These are phyloP conservation scores for Cheirogaleus medius DNA, from an alignment of 2,113 vertebrate species.

Conservation along the genomic window DNA sequence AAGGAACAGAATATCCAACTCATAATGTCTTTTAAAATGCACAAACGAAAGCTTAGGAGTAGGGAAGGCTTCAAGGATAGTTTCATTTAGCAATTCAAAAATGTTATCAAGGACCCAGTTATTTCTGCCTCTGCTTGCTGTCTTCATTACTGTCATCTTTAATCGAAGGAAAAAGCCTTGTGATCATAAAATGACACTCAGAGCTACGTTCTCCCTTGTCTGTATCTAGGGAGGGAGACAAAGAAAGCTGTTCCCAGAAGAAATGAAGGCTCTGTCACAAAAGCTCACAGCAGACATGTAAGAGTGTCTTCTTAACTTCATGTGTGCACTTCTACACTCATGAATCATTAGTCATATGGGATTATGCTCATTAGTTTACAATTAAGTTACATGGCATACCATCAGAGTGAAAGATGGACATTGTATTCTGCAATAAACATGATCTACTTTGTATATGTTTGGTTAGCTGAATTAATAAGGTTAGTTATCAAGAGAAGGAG, in stretches of 20 bases:
- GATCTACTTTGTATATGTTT: neutral
- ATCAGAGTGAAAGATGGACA: too few relatives aligned
- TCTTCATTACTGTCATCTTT: neutral
- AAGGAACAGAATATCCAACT: neutral
- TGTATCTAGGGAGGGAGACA: neutral
- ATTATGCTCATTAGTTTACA: neutral
- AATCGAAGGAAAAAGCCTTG: neutral
- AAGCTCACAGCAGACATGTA: neutral
- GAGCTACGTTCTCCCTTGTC: neutral
- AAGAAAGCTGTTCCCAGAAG: neutral
- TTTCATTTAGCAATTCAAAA: neutral
- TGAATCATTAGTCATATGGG: neutral
- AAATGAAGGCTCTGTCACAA: neutral
- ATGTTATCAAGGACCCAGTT: neutral
- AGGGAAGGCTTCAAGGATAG: neutral
- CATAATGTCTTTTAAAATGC: neutral
- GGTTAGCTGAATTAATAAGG: neutral
- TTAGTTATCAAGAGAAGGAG: neutral
- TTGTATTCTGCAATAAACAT: neutral
- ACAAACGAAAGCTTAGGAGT: neutral
- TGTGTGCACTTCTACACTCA: neutral
- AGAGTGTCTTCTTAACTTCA: neutral
- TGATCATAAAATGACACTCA: neutral
- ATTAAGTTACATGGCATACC: neutral
- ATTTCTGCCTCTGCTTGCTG: neutral